A percentile compares a stretch with the other conserved stretches of the same genome.
Conservation (phyloP, 1,140 invertebrate genomes). For the Halictus rubicundus region DNA sequence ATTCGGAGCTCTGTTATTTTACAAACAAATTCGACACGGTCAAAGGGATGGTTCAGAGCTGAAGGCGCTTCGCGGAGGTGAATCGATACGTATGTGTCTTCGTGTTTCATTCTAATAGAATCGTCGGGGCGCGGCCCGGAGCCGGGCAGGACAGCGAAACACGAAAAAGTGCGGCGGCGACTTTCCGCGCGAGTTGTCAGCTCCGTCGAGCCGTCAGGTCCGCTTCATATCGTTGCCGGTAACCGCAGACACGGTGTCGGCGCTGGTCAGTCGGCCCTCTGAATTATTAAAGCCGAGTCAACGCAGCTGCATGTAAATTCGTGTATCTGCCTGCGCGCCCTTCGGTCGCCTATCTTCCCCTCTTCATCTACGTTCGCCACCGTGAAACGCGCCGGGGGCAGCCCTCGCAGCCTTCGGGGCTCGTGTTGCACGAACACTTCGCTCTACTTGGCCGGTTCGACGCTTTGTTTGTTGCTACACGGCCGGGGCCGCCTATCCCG, state of each 20-base stretch:
- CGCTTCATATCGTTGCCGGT: constrained; percentile 27
- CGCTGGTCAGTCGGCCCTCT: constrained; percentile 52
- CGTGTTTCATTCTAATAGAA: too few relatives aligned
- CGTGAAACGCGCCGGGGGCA: not conserved
- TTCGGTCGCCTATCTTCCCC: constrained; percentile 12
- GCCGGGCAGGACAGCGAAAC: not conserved
- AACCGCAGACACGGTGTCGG: constrained; percentile 57
- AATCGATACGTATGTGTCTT: too few relatives aligned
- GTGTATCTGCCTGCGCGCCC: constrained; percentile 10
- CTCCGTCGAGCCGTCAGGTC: not conserved
- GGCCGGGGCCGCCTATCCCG: too few relatives aligned
- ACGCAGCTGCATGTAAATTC: constrained; percentile 50
- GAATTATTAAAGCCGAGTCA: constrained; percentile 68
- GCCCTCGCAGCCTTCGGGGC: not conserved
- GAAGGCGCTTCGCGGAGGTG: too few relatives aligned
- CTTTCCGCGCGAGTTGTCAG: not conserved
- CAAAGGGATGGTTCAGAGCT: too few relatives aligned
- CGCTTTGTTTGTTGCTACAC: constrained; percentile 14
- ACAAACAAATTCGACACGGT: too few relatives aligned
- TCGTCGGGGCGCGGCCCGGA: too few relatives aligned
- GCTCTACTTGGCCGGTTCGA: not conserved
- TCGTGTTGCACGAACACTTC: constrained; percentile 20
- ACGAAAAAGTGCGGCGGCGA: not conserved
- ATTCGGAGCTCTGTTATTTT: too few relatives aligned
- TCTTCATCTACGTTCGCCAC: not conserved